Conservation (phyloP, 2,888 invertebrate genomes). For the Sphecodes monilicornis region DNA sequence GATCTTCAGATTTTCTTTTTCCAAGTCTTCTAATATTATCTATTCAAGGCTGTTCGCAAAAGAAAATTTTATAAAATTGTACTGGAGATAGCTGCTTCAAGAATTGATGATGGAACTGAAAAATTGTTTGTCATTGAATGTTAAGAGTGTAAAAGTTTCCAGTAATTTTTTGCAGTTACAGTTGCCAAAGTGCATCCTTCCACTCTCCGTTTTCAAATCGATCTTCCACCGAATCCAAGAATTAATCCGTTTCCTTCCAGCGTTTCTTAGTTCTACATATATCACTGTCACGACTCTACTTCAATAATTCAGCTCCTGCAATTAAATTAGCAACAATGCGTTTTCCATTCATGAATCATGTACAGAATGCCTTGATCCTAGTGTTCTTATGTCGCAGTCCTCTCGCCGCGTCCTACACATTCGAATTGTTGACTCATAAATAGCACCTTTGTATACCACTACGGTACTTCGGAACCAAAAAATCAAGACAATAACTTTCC, state of each 20-base stretch:
- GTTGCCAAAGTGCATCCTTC: no score
- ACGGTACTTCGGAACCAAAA: neutral
- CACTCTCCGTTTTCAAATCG: neutral
- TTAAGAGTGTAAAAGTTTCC: no score
- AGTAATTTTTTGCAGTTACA: no score
- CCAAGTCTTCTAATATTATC: no score
- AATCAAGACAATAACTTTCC: slow-evolving; percentile 18
- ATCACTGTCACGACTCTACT: slow-evolving; percentile 19
- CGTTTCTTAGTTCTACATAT: slow-evolving; percentile 3
- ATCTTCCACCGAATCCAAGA: neutral
- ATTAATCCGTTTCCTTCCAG: neutral
- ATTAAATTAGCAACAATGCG: slow-evolving; percentile 59
- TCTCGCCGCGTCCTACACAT: slow-evolving; percentile 60
- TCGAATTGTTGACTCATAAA: slow-evolving; percentile 54
- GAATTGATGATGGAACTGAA: no score
- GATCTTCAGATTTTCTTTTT: no score
- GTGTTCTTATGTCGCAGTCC: slow-evolving; percentile 51
- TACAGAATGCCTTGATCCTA: slow-evolving; percentile 67
- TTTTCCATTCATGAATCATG: slow-evolving; percentile 73
- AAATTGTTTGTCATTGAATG: no score
- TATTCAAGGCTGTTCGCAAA: no score
- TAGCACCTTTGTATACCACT: slow-evolving; percentile 31
- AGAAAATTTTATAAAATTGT: no score
- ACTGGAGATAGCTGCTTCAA: no score
- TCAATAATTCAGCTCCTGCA: slow-evolving; percentile 46